Evolutionary conservation across 2,797 vertebrate species (phyloP).

Genomic region (Acipenser ruthenus): DNA sequence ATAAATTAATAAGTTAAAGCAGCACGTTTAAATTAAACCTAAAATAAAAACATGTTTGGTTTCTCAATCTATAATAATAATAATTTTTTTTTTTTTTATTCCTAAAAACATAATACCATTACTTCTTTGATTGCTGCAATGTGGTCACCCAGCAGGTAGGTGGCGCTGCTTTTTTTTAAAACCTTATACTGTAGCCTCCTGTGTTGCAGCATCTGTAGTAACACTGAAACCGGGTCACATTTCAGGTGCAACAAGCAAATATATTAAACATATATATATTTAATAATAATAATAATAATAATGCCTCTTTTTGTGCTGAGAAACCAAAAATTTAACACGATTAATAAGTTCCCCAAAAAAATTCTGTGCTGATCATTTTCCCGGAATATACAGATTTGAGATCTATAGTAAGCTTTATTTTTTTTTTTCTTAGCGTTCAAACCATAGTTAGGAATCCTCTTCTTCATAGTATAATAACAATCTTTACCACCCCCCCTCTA

Average conservation of each 20-base stretch:
- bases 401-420: constrained; percentile 71
- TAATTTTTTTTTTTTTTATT: too few relatives aligned
- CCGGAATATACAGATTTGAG: constrained; percentile 74
- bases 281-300: too few relatives aligned
- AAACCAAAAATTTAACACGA: constrained; percentile 65
- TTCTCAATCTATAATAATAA: constrained; percentile 62
- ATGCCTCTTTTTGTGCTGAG: constrained; percentile 60
- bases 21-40: constrained; percentile 66
- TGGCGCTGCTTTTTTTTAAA: constrained; percentile 42
- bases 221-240: constrained; percentile 52
- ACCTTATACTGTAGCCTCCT: constrained; percentile 60
- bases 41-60: constrained; percentile 61
- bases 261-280: constrained; percentile 36
- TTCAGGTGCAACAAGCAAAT: constrained; percentile 46
- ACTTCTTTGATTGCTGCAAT: constrained; percentile 49
- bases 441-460: constrained; percentile 67
- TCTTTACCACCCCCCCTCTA: constrained; percentile 40
- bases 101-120: too few relatives aligned
- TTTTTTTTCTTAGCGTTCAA: constrained; percentile 69
- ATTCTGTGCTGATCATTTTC: constrained; percentile 67
- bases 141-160: constrained; percentile 52
- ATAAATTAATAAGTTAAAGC: constrained; percentile 48
- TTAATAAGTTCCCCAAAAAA: constrained; percentile 63
- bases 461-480: constrained; percentile 61
- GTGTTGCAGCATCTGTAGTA: constrained; percentile 50